Percentiles rank a stretch among this genome's conserved stretches.
phyloP scores from a whole-genome alignment of 2,888 invertebrate genomes.

The Mystacides longicornis region DNA sequence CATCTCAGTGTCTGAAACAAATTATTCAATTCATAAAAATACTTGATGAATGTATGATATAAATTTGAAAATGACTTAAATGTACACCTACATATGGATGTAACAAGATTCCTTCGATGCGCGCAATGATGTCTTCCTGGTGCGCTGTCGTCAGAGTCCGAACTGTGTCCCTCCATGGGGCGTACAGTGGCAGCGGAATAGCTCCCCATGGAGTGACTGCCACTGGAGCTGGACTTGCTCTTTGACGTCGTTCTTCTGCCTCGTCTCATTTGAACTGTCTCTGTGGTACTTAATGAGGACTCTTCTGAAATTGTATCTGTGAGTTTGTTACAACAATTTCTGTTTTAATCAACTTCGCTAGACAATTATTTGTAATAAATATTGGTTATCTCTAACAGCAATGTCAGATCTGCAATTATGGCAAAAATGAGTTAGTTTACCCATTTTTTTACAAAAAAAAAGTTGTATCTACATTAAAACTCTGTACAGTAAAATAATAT shows the following conservation, averaged over 20 bases:
- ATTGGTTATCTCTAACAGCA: too few species aligned
- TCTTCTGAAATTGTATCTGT: constrained; percentile 17
- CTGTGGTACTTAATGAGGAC: constrained; percentile 19
- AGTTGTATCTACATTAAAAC: too few species aligned
- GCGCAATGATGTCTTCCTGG: constrained; percentile 7
- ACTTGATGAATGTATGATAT: neutral
- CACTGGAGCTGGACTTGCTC: constrained; percentile 3
- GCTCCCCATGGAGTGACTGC: neutral
- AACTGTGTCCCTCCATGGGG: constrained; percentile 1
- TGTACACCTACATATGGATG: constrained; percentile 9
- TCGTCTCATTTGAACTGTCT: constrained; percentile 13
- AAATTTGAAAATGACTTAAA: neutral
- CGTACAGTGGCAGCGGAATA: neutral
- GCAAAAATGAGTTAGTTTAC: too few species aligned
- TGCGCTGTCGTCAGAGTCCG: constrained; percentile 10
- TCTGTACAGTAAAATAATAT: too few species aligned
- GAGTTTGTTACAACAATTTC: neutral
- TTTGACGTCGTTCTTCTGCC: constrained; percentile 4
- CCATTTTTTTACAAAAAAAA: too few species aligned
- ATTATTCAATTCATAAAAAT: neutral
- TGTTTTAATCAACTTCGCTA: neutral
- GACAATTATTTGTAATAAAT: too few species aligned
- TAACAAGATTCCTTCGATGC: constrained; percentile 10
- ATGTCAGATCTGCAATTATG: too few species aligned
- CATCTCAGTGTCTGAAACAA: neutral